A percentile compares a stretch with the other conserved stretches of the same genome.
These are phyloP conservation scores for Poecilus cupreus DNA, from an alignment of 2,888 invertebrate species.

Conservation along the genomic window DNA sequence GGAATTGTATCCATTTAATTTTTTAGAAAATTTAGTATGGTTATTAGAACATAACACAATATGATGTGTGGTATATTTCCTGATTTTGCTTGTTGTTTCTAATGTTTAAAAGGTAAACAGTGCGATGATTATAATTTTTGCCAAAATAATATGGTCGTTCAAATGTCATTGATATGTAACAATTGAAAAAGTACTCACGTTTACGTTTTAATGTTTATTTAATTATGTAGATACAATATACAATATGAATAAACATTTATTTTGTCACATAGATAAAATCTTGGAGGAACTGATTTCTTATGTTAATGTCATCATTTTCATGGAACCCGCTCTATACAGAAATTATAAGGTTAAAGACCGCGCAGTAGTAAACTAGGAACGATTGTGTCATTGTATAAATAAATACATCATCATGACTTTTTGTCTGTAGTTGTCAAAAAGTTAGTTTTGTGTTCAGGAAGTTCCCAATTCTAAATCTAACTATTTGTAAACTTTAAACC, in stretches of 20 bases:
- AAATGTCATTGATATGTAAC: conserved; percentile 9
- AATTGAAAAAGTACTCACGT: conserved; percentile 11
- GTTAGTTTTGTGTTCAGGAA: conserved; percentile 1
- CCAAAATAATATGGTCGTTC: too few relatives aligned
- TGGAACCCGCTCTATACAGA: background rate
- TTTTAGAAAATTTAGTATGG: too few relatives aligned
- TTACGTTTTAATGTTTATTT: conserved; percentile 14
- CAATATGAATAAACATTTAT: conserved; percentile 18
- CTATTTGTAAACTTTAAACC: too few relatives aligned
- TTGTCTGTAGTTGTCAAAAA: conserved; percentile 5
- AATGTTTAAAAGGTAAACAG: too few relatives aligned
- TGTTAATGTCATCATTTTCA: conserved; percentile 23
- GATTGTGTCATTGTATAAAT: conserved; percentile 7
- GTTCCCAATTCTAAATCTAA: background rate
- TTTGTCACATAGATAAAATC: background rate
- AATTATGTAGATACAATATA: conserved; percentile 1
- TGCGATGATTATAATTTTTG: too few relatives aligned
- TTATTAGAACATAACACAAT: too few relatives aligned
- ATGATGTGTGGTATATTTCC: too few relatives aligned
- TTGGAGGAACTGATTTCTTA: conserved; percentile 5
- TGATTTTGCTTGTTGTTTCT: too few relatives aligned
- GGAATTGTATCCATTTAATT: too few relatives aligned
- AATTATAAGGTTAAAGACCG: conserved; percentile 34
- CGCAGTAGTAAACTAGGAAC: background rate
- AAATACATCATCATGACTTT: conserved; percentile 13